Conservation (phyloP, 2,113 vertebrate species). For the Stomatorhinus ivindoensis region DNA sequence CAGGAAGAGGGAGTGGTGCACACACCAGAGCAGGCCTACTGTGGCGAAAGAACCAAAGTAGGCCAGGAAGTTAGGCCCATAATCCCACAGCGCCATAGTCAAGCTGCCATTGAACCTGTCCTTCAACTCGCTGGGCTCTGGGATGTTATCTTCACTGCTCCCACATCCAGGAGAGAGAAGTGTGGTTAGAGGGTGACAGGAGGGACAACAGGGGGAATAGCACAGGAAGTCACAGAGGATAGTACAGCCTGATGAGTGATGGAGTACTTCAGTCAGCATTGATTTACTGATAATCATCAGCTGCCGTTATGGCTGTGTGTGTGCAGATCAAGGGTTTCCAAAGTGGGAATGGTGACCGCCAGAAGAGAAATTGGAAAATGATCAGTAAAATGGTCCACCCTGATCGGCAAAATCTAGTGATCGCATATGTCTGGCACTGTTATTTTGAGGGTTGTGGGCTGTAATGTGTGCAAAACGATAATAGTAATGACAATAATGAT, state of each 20-base stretch:
- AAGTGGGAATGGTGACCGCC: background rate
- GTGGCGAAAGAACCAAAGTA: conserved; percentile 92
- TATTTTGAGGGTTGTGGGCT: background rate
- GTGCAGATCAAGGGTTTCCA: background rate
- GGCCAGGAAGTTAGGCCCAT: conserved; percentile 78
- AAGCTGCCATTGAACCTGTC: conserved; percentile 68
- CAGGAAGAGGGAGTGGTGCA: conserved; percentile 91
- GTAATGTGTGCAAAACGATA: background rate
- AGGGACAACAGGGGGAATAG: background rate
- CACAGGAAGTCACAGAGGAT: background rate
- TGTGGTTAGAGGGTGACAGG: background rate
- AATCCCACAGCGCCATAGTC: conserved; percentile 64
- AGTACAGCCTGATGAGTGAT: background rate
- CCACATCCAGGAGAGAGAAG: conserved; percentile 13
- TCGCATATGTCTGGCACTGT: background rate
- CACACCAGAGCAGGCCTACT: conserved; percentile 88
- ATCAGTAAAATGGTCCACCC: background rate
- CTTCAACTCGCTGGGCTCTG: conserved; percentile 60
- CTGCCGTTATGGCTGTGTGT: background rate
- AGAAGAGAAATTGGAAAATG: background rate
- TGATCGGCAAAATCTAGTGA: background rate
- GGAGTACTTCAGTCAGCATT: background rate
- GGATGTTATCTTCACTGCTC: conserved; percentile 80
- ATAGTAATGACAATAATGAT: background rate
- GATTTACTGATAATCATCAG: background rate